phyloP scores from a whole-genome alignment of 2,113 vertebrate species.

The Aviceda subcristata region DNA sequence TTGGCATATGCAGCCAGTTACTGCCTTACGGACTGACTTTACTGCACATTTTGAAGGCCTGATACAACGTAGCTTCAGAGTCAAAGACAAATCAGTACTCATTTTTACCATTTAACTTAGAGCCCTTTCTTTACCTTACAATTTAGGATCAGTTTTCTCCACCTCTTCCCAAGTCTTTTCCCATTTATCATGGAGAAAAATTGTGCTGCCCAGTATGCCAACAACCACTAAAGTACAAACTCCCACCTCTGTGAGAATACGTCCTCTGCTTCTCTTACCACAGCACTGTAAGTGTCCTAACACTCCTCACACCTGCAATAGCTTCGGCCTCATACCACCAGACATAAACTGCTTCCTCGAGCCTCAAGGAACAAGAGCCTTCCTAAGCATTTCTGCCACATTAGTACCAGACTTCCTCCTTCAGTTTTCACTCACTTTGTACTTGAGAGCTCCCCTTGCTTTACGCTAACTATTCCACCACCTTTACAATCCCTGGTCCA shows the following conservation, averaged over 20 bases:
- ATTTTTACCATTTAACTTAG: neutral
- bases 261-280: fast-evolving
- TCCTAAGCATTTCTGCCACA: fast-evolving
- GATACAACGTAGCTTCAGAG: neutral
- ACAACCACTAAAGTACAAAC: neutral
- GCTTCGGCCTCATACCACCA: neutral
- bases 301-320: neutral
- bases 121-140: neutral
- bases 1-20: fast-evolving
- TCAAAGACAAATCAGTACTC: neutral
- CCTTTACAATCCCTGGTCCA: fast-evolving
- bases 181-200: neutral
- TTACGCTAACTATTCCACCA: neutral
- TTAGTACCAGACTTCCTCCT: neutral
- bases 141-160: neutral
- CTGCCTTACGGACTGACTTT: fast-evolving
- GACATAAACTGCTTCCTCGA: neutral
- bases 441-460: fast-evolving
- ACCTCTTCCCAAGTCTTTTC: neutral
- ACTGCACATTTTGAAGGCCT: neutral
- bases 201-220: neutral
- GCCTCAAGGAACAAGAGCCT: neutral
- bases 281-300: neutral
- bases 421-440: neutral
- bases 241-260: neutral